Base-by-base conservation (phyloP, 2,888 invertebrate genomes). In the Leptothorax acervorum region DNA sequence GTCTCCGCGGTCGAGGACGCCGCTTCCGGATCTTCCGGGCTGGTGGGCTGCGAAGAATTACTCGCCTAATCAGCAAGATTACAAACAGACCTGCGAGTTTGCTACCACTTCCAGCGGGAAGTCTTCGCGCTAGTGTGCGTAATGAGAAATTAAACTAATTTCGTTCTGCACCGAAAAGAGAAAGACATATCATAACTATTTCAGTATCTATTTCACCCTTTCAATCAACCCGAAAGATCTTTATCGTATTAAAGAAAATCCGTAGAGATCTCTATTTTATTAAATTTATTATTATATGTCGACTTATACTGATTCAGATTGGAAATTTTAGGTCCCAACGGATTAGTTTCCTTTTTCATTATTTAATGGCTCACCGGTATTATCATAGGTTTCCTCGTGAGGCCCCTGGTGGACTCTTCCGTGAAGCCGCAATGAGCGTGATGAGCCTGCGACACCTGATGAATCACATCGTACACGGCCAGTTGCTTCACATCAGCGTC, bases 401-500 rank as follows among this genome's bases (percentile, higher is more conserved):
- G 95, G 89, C 96, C 96, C 91, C 97, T 95, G 73, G 97, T 97
- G 90, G 97, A 97, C 92, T 98, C 98, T 92, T 98, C 98, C 31
- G 98, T 98, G 95, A 98, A 98, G 86, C 97, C 97, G 95, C 98
- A 98, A 95, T 98, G 97, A 90, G 97, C 97, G 92, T 97, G 97
- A 95, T 99, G 98, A 8, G 99, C 99, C 93, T 97, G 97, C 9
- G 97, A 97, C 68, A 98, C 97, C 92, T 97, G 97, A 91, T 97
- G 95, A 91, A 98, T 98, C 91, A 97, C 96, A 95, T 98, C 97
- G 94, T 97, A 97, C 89, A 97, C 96, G 73, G 97, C 97, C 92
- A 97, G 94, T 93, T 97, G 96, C 87, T 95, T 95, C 75, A 95
- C 93, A 86, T 95, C 95, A 55, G 94, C 95, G 65, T 96, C 96